phyloP scores from a whole-genome alignment of 2,797 vertebrate genomes.

The Enteromius viviparus region DNA sequence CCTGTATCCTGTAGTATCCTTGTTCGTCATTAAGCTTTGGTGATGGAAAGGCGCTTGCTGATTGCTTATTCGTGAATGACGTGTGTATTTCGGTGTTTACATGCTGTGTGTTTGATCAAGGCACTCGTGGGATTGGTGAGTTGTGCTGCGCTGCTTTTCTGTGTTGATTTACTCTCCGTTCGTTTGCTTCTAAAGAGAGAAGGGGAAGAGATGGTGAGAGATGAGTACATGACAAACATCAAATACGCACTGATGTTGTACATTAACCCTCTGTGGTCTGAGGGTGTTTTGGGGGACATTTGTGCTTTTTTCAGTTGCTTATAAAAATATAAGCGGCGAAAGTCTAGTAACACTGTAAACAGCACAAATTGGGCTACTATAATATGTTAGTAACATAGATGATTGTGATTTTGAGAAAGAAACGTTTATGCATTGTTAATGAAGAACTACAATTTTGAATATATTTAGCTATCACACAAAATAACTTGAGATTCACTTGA shows the following conservation, averaged over 20 bases:
- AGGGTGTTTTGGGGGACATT: too few species aligned
- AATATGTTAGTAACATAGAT: too few species aligned
- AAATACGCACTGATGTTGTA: not conserved
- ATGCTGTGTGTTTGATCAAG: conserved; percentile 7
- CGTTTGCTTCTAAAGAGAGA: conserved; percentile 13
- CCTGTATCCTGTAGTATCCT: not conserved
- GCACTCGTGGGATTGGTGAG: conserved; percentile 6
- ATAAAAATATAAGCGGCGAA: too few species aligned
- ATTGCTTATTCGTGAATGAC: conserved; percentile 12
- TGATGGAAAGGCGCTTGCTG: conserved; percentile 14
- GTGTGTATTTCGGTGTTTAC: conserved; percentile 4
- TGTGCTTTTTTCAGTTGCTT: too few species aligned
- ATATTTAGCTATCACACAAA: too few species aligned
- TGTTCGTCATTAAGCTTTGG: not conserved
- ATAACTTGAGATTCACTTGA: too few species aligned
- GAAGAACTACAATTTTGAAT: too few species aligned
- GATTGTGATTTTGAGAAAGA: too few species aligned
- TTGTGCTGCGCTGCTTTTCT: conserved; percentile 13
- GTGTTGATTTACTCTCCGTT: conserved; percentile 15
- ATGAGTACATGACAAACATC: not conserved
- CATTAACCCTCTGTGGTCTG: too few species aligned
- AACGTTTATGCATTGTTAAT: too few species aligned
- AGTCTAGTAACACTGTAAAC: too few species aligned
- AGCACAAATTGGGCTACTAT: too few species aligned
- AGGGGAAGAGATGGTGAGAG: not conserved